These are phyloP conservation scores for Phoenicopterus ruber DNA, from an alignment of 2,113 vertebrate genomes.

Conservation along the genomic window DNA sequence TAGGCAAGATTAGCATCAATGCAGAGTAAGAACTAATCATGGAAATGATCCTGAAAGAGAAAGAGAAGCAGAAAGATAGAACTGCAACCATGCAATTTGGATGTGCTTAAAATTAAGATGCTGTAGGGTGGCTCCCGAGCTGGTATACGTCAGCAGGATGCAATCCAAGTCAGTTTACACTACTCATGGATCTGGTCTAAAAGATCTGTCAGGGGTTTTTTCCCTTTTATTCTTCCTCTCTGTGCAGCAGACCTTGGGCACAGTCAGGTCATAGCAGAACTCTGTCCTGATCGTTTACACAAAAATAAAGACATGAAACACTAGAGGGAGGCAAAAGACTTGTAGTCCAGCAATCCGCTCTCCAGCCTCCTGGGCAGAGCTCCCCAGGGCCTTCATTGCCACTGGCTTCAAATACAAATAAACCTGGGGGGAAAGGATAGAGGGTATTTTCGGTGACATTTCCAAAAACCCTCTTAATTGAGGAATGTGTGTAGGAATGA, in stretches of 20 bases:
- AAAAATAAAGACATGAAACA: neutral
- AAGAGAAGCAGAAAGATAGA: neutral
- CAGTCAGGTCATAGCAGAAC: neutral
- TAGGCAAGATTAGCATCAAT: neutral
- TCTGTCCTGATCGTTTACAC: fast-evolving
- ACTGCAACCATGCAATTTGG: neutral
- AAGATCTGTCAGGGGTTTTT: neutral
- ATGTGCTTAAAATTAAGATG: neutral
- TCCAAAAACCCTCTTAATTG: neutral
- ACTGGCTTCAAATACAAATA: neutral
- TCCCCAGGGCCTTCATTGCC: neutral
- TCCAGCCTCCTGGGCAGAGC: neutral
- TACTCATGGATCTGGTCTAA: neutral
- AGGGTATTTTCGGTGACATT: neutral
- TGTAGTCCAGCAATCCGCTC: neutral
- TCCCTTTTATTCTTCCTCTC: neutral
- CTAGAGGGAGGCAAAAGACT: constrained; percentile 54
- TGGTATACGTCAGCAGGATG: neutral
- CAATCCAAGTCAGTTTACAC: neutral
- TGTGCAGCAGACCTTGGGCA: neutral
- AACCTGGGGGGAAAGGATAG: neutral
- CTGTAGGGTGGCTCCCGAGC: neutral
- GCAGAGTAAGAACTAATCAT: neutral
- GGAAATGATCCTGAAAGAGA: neutral
- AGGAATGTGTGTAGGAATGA: neutral